Evolutionary conservation across 2,797 vertebrate species (phyloP), one percentile per base, ranked within the genome.

Genomic region (Brachyalestes nurse): DNA sequence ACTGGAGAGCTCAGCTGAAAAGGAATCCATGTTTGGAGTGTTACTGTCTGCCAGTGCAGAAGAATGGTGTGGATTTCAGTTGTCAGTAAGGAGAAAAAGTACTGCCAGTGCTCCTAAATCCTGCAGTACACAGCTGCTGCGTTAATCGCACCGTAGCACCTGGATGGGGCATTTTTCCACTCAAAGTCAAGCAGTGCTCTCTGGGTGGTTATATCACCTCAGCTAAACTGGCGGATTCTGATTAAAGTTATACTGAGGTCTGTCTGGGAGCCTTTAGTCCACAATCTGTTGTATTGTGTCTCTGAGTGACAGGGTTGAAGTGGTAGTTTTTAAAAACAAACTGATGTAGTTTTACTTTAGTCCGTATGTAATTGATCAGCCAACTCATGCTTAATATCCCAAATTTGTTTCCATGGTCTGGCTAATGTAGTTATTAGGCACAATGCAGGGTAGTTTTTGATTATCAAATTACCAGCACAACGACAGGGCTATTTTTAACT

Each of bases 211-310:
- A 69, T 58, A 75, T 83, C 70, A 77, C 82, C 75, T 72, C 45
- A 53, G 51, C 49, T 77, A 76, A 86, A 81, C 69, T 78, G 75
- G 47, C 73, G 62, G 16, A 66, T 62, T 76, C 53, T 78, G 67
- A 77, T 45, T 40, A 23, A 38, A 80, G 75, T 72, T 70, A 78
- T 77, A 60, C 71, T 45, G 65, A 61, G 65, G 49, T 73, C 53
- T 58, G 72, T 55, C 61, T 40, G 16, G 34, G 38, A 14, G 25
- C n/a, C 53, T 82, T 78, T 77, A 79, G 77, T 77, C 77, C 14
- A 67, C 51, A 80, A 65, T 80, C 72, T 62, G 66, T 77, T 72
- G 55, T 45, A 69, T 42, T 1, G 42, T 6, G 49, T 62, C 61
- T 74, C 73, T 25, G 55, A 72, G 45, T 45, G 10, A 5, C n/a